phyloP scores from a whole-genome alignment of 1,140 invertebrate species.

The Phortica variegata region DNA sequence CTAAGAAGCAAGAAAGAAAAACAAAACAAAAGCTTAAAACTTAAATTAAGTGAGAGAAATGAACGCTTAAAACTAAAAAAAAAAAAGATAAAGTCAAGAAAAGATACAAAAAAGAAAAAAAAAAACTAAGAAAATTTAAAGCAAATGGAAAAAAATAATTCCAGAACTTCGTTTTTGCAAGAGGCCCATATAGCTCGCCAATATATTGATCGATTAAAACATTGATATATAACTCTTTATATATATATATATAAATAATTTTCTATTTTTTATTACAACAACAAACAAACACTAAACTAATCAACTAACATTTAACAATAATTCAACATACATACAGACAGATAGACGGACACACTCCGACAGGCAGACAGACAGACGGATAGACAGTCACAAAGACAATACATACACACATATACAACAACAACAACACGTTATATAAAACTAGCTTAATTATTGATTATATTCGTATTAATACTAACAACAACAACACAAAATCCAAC shows the following conservation, averaged over 20 bases:
- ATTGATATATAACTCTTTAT: constrained; percentile 26
- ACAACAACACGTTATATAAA: no score
- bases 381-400: constrained; percentile 4
- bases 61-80: no score
- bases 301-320: constrained; percentile 26
- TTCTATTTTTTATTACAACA: constrained; percentile 25
- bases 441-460: no score
- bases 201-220: constrained; percentile 51
- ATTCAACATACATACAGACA: no score
- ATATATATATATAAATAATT: constrained; percentile 27
- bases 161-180: constrained; percentile 59
- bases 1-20: background rate
- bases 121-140: no score
- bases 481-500: no score
- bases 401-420: no score
- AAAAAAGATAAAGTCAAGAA: constrained; percentile 27
- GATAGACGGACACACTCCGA: background rate
- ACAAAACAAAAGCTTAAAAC: constrained; percentile 37
- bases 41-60: constrained; percentile 31
- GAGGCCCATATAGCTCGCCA: constrained; percentile 59
- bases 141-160: constrained; percentile 10
- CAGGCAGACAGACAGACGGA: constrained; percentile 13
- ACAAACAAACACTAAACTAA: constrained; percentile 42
- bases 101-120: constrained; percentile 18
- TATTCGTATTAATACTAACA: no score